Evolutionary conservation across 2,888 invertebrate species (phyloP), one percentile per base, ranked within the genome.

Genomic region (Lacanobia oleracea): DNA sequence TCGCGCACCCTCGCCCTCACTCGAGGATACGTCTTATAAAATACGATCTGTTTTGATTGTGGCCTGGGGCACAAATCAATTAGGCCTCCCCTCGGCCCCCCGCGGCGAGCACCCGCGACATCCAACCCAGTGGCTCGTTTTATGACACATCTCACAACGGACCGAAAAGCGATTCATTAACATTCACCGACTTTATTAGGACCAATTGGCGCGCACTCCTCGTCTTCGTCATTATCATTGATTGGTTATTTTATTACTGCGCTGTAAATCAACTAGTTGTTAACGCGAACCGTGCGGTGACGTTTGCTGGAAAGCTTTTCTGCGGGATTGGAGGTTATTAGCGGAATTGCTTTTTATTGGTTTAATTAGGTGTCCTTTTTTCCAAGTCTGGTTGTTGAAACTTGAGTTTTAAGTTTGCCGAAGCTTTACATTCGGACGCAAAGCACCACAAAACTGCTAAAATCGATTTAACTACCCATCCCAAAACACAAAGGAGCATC

Each of bases 11-110:
- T 93, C 94, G 84, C 94, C 93, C 94, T 92, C 93, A 90, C 82
- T 86, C 80, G 88, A 91, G 88, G 93, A 94, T 95, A 93, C 93
- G 92, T 95, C 96, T 95, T 96, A 95, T 96, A 96, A 96, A 96
- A 95, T 95, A 95, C 96, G 96, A 96, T 96, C 96, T 96, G 96
- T 96, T 96, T 96, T 96, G 96, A 96, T 96, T 96, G 95, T 96
- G 95, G 96, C 96, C 96, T 93, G 94, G 95, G 96, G 96, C 96
- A 95, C 96, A 95, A 95, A 96, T 96, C 96, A 96, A 96, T 96
- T 96, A 96, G 95, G 94, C 88, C 81, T 90, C 89, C 94, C 93
- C 90, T 85, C 83, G 92, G 91, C 91, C 93, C 89, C 94, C 93
- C 91, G 93, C 88, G 87, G 93, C 88, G 92, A 71, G 81, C 90